Base-by-base conservation (phyloP, 2,113 vertebrate species). In the Chloropsis cyanopogon region DNA sequence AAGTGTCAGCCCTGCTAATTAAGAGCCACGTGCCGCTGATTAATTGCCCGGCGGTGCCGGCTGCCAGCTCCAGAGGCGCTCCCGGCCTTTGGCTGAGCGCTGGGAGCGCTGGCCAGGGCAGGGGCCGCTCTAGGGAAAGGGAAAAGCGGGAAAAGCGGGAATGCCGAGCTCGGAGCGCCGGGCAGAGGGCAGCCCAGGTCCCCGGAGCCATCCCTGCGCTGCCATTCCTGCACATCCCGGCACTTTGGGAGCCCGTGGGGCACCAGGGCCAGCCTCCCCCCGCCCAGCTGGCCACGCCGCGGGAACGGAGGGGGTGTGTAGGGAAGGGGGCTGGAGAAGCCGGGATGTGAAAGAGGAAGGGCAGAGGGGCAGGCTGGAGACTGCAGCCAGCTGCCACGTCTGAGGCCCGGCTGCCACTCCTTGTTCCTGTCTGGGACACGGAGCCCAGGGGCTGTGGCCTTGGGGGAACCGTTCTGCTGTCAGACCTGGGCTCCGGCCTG, bases 231-330 rank as follows among this genome's bases (percentile, higher is more conserved):
- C 35, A 4, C 4, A 4, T 22, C 12, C 0, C 1, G 3, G 59
- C 2, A 1, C 3, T 8, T 8, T 16, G 21, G 37, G 54, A 35
- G 2, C 15, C 17, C 2, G 5, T 0, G 1, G 49, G n/a, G 11
- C 12, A 20, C 3, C 3, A 0, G 54, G 31, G 19, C 35, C 9
- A 7, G 25, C 57, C 53, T 9, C 24, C 46, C 33, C 3, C 61
- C 8, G 18, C 29, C 7, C 39, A 12, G 35, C 29, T 68, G 79
- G 65, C 6, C 22, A 7, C 0, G 2, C 47, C 5, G 46, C 3
- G 7, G 25, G 26, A 52, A 41, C 3, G 11, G 68, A 44, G 49
- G 9, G 5, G 7, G 33, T 14, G 24, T 33, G 17, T 3, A 26
- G 57, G 66, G 31, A 73, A 72, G n/a, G 41, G 19, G 33, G 39